Evolutionary conservation across 2,113 vertebrate genomes (phyloP).

Genomic region (Jacana jacana): DNA sequence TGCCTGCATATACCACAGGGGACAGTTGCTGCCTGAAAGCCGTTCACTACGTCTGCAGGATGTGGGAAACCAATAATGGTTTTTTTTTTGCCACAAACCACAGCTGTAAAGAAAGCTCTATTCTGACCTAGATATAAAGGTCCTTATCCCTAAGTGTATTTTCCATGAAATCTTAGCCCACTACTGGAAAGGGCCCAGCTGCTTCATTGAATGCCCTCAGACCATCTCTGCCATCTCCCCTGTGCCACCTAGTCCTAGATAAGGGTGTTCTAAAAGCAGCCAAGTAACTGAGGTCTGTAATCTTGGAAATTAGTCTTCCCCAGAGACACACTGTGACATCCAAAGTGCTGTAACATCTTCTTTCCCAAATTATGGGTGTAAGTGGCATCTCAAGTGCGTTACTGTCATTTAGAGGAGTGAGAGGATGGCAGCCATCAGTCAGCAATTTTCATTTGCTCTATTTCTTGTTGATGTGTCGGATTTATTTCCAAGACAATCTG

Average conservation of each 20-base stretch:
- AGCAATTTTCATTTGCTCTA: background rate
- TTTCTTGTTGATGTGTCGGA: background rate
- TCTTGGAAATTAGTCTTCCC: background rate
- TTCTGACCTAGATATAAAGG: background rate
- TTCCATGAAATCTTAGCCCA: background rate
- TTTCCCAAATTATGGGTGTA: background rate
- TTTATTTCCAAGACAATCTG: background rate
- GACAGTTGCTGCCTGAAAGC: background rate
- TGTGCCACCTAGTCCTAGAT: background rate
- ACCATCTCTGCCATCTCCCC: background rate
- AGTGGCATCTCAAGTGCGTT: background rate
- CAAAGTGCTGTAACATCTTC: background rate
- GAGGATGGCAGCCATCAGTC: background rate
- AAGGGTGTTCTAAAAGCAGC: background rate
- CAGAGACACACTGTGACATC: background rate
- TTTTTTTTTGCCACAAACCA: background rate
- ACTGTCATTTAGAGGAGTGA: background rate
- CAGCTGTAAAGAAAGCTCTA: background rate
- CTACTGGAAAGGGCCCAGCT: background rate
- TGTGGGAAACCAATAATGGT: background rate
- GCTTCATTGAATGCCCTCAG: background rate
- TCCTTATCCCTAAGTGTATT: background rate
- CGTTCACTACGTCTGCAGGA: background rate
- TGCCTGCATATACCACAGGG: background rate
- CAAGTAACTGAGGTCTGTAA: background rate